phyloP scores from a whole-genome alignment of 2,797 vertebrate genomes.

The Hypotaenidia okinawae region DNA sequence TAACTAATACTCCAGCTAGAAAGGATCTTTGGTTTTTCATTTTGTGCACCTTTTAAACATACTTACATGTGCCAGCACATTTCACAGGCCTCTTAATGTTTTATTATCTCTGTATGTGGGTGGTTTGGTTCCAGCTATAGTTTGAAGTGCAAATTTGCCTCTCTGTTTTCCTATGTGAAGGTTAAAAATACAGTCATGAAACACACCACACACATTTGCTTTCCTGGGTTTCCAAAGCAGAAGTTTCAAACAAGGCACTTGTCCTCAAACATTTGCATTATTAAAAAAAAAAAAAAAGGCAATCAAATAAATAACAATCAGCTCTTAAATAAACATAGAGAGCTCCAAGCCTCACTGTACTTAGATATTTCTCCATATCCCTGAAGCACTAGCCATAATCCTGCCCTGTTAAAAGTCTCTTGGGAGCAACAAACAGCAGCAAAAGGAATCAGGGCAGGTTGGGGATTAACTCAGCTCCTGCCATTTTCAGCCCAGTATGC shows the following conservation, averaged over 20 bases:
- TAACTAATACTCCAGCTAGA: neutral
- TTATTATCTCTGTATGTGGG: conserved; percentile 43
- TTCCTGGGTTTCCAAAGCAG: neutral
- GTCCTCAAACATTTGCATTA: neutral
- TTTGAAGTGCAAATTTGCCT: conserved; percentile 67
- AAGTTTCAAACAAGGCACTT: neutral
- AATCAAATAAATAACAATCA: neutral
- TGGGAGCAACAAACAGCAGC: neutral
- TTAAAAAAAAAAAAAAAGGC: neutral
- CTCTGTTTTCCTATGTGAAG: conserved; percentile 5
- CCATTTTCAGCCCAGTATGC: neutral
- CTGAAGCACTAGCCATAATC: neutral
- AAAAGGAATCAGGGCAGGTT: neutral
- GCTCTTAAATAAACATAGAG: neutral
- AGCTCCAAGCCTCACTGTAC: neutral
- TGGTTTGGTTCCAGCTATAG: conserved; percentile 45
- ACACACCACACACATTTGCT: neutral
- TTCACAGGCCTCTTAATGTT: conserved; percentile 49
- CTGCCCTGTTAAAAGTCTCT: neutral
- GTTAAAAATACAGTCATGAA: conserved; percentile 47
- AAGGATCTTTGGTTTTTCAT: neutral
- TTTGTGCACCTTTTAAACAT: conserved; percentile 4
- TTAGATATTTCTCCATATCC: neutral
- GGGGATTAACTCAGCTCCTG: neutral
- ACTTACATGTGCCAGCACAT: conserved; percentile 17